Conservation (phyloP, 2,797 vertebrate genomes). For the Chiroxiphia lanceolata region DNA sequence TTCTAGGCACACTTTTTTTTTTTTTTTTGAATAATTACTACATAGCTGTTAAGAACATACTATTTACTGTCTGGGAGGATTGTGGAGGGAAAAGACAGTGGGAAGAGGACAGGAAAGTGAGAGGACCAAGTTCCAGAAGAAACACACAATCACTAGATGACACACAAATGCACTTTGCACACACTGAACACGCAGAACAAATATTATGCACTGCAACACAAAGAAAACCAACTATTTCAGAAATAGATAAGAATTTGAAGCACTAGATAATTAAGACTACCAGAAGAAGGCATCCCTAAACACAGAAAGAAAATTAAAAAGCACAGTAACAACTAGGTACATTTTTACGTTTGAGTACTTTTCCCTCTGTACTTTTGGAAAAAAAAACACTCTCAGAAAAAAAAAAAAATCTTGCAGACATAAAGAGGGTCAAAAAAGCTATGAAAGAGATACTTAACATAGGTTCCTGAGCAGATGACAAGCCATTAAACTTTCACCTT, state of each 20-base stretch:
- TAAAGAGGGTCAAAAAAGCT: background rate
- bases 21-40: background rate
- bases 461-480: slow-evolving; percentile 26
- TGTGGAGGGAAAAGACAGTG: background rate
- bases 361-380: background rate
- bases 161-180: background rate
- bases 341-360: background rate
- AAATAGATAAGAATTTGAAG: background rate
- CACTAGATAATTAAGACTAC: background rate
- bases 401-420: background rate
- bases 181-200: background rate
- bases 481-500: slow-evolving; percentile 49
- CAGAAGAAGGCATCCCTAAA: background rate
- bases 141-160: background rate
- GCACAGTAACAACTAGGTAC: background rate
- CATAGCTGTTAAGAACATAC: background rate
- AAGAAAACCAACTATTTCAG: background rate
- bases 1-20: background rate
- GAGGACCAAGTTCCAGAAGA: background rate
- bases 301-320: background rate
- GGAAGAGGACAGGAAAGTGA: background rate
- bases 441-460: slow-evolving; percentile 18
- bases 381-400: background rate
- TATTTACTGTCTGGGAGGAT: background rate
- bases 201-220: background rate